phyloP scores from a whole-genome alignment of 1,140 invertebrate species.

The Papilio dardanus region DNA sequence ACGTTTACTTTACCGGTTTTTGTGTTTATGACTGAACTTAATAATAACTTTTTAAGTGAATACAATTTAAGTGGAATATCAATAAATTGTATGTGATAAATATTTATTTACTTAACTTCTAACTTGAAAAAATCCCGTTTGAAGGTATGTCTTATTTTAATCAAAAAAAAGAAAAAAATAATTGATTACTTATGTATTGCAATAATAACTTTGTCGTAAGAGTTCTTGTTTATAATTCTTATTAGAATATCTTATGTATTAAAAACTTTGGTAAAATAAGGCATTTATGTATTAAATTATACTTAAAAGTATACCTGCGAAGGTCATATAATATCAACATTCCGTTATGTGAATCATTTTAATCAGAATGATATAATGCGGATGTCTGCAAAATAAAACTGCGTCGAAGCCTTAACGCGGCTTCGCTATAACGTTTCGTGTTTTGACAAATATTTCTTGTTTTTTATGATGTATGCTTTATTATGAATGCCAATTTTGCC shows the following conservation, averaged over 20 bases:
- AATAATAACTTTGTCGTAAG: not conserved
- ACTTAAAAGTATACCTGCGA: not conserved
- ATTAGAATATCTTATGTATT: not conserved
- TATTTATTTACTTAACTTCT: not conserved
- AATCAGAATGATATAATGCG: slow-evolving; percentile 32
- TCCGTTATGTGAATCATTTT: slow-evolving; percentile 35
- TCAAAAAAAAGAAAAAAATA: not conserved
- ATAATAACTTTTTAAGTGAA: not conserved
- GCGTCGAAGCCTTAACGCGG: slow-evolving; percentile 22
- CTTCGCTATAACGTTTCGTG: not conserved
- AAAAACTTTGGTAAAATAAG: not conserved
- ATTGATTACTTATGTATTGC: not conserved
- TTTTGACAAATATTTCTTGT: slow-evolving; percentile 11
- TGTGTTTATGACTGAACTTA: slow-evolving; percentile 20
- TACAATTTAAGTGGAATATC: not conserved
- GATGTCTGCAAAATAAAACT: slow-evolving; percentile 36
- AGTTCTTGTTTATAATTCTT: not conserved
- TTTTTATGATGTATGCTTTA: not conserved
- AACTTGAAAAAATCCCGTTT: slow-evolving; percentile 1
- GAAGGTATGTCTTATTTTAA: slow-evolving; percentile 24
- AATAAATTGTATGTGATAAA: slow-evolving; percentile 12
- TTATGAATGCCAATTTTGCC: not conserved
- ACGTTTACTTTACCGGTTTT: slow-evolving; percentile 20
- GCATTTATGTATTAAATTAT: slow-evolving; percentile 10
- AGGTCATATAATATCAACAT: slow-evolving; percentile 31